These are phyloP conservation scores for Ylistrum balloti DNA, from an alignment of 1,140 invertebrate genomes.

Conservation along the genomic window DNA sequence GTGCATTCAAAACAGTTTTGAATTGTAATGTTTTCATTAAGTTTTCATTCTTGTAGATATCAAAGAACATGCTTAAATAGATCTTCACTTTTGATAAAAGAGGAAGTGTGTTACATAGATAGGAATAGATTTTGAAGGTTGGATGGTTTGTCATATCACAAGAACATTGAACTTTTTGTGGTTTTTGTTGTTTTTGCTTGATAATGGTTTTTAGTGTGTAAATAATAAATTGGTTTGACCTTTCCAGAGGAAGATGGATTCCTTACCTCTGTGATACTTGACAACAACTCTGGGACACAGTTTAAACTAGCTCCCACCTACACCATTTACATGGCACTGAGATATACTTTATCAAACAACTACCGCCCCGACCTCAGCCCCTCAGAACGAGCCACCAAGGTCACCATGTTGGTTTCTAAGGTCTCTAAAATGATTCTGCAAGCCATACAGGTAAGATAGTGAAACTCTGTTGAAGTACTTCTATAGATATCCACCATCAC, in stretches of 20 bases:
- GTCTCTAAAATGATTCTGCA: conserved; percentile 93
- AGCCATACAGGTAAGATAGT: conserved; percentile 86
- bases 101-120: background rate
- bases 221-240: conserved; percentile 30
- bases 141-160: no score
- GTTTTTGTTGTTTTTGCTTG: no score
- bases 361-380: conserved; percentile 95
- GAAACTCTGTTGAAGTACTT: no score
- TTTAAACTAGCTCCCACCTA: conserved; percentile 95
- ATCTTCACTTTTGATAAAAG: no score
- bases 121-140: no score
- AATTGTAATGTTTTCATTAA: no score
- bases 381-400: conserved; percentile 93
- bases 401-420: conserved; percentile 94
- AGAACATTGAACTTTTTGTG: no score
- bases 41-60: no score
- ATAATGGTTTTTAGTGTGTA: background rate
- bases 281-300: conserved; percentile 86
- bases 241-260: conserved; percentile 91
- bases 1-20: no score
- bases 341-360: conserved; percentile 95
- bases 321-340: conserved; percentile 95
- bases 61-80: no score
- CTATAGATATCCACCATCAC: no score
- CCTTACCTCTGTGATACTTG: conserved; percentile 92